These are phyloP conservation scores for Hypocryptadius cinnamomeus DNA, from an alignment of 2,113 vertebrate species.

Conservation along the genomic window DNA sequence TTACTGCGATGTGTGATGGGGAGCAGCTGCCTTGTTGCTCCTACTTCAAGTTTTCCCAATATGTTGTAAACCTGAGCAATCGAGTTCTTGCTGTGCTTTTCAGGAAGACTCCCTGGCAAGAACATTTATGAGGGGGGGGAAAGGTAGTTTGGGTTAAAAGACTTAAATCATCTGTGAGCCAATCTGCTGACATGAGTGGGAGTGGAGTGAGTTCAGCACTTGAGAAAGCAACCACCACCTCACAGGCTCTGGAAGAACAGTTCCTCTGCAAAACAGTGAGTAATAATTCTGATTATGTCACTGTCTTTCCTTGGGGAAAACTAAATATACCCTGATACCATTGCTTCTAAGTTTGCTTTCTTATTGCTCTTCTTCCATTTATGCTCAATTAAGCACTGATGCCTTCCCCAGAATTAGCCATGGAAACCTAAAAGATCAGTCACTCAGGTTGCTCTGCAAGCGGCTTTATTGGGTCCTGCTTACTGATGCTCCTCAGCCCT, in stretches of 20 bases:
- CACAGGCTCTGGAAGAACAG: background rate
- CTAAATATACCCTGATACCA: background rate
- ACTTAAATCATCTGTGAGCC: background rate
- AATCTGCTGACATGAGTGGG: background rate
- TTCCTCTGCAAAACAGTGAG: background rate
- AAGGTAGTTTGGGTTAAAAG: background rate
- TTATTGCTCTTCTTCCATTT: background rate
- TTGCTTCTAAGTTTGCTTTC: background rate
- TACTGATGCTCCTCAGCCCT: background rate
- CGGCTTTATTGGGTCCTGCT: background rate
- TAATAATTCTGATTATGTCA: constrained; percentile 13
- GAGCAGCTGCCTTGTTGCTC: background rate
- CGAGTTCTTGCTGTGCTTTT: background rate
- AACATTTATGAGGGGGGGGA: background rate
- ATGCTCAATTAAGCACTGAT: background rate
- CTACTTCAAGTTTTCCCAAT: background rate
- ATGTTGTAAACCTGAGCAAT: background rate
- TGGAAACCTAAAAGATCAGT: background rate
- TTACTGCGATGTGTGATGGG: rapidly evolving
- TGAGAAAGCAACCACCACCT: background rate
- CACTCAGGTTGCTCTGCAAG: background rate
- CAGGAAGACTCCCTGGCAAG: background rate
- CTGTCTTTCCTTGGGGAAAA: background rate
- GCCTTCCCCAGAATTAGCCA: background rate
- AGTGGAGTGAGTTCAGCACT: background rate